Conservation (phyloP, 2,888 invertebrate species). For the Taenaris catops region DNA sequence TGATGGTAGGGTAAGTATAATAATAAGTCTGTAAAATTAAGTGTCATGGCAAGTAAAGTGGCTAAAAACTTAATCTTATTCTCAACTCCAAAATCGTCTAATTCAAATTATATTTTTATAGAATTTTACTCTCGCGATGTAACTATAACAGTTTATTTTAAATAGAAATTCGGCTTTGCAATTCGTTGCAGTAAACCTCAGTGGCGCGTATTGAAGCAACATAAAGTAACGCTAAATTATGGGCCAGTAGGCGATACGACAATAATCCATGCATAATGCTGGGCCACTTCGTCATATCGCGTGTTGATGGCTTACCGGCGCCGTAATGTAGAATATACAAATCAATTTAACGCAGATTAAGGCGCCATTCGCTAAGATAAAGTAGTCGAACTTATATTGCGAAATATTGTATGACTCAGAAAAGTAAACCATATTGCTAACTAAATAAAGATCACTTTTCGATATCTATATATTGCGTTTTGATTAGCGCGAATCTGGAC, state of each 20-base stretch:
- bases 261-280: constrained; percentile 26
- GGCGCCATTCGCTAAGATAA: constrained; percentile 16
- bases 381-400: constrained; percentile 13
- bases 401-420: background rate
- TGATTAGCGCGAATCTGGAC: constrained; percentile 4
- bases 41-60: no score
- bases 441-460: constrained; percentile 9
- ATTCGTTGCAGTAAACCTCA: constrained; percentile 5
- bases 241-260: constrained; percentile 18
- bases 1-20: no score
- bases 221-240: constrained; percentile 14
- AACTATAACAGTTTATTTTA: no score
- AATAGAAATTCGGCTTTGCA: no score
- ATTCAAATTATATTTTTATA: no score
- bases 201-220: constrained; percentile 1
- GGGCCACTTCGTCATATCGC: constrained; percentile 30
- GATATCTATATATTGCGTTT: background rate
- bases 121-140: no score
- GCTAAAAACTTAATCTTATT: no score
- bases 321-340: constrained; percentile 29
- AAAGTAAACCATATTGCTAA: constrained; percentile 9
- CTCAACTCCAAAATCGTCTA: no score
- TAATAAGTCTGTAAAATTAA: no score
- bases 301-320: constrained; percentile 28
- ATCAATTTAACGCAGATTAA: constrained; percentile 29